A percentile compares a stretch with the other conserved stretches of the same genome.
These are phyloP conservation scores for Eulemur coronatus DNA, from an alignment of 2,797 vertebrate genomes.

Conservation along the genomic window DNA sequence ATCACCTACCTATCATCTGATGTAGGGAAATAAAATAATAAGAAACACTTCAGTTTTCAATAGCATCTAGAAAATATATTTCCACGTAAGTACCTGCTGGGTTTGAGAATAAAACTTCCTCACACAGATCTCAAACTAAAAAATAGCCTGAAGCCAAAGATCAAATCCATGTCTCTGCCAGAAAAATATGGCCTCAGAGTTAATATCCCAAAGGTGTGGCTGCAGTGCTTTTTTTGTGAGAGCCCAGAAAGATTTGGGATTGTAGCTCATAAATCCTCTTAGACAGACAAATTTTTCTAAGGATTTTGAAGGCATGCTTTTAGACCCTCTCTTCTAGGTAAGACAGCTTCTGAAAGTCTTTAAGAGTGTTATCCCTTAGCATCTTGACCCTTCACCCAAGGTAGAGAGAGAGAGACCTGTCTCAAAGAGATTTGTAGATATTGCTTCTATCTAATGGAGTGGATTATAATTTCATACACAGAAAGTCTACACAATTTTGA, in stretches of 20 bases:
- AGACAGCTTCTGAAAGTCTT: slow-evolving; percentile 25
- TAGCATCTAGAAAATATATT: not conserved
- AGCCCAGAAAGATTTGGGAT: not conserved
- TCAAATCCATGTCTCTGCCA: not conserved
- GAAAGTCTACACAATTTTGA: not conserved
- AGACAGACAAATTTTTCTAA: slow-evolving; percentile 6
- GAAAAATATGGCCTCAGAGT: slow-evolving; percentile 1
- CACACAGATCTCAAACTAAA: not conserved
- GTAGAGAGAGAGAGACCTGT: not conserved
- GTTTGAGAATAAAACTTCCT: not conserved
- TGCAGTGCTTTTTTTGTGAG: not conserved
- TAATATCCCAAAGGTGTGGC: not conserved
- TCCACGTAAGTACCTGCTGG: not conserved
- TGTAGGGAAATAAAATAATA: not conserved
- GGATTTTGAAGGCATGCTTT: slow-evolving; percentile 14
- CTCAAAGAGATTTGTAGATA: slow-evolving; percentile 2
- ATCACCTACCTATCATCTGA: not conserved
- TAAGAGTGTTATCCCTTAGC: slow-evolving; percentile 8
- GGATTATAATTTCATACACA: slow-evolving; percentile 19
- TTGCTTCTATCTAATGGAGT: not conserved
- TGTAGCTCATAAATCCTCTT: slow-evolving; percentile 11
- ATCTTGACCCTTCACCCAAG: slow-evolving; percentile 2
- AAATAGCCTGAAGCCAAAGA: not conserved
- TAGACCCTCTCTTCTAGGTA: not conserved
- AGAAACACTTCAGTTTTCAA: not conserved